Evolutionary conservation across 2,797 vertebrate genomes (phyloP).

Genomic region (Peromyscus nudipes): DNA sequence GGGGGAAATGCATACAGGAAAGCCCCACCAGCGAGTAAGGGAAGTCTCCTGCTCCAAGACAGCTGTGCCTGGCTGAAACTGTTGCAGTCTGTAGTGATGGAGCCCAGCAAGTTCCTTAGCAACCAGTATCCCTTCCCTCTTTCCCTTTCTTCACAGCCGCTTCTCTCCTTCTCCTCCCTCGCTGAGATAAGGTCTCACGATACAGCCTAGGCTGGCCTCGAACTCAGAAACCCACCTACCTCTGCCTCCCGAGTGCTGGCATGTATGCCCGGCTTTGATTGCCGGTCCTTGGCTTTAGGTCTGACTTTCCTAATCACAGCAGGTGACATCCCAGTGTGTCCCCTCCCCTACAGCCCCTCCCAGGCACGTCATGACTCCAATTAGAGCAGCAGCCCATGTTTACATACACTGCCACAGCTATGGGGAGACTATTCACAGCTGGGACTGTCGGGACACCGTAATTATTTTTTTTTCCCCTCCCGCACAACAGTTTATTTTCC

Average conservation of each 20-base stretch:
- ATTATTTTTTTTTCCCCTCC: slow-evolving; percentile 6
- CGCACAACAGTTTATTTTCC: background rate
- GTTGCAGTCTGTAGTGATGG: background rate
- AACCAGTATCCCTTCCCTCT: background rate
- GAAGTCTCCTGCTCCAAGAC: background rate
- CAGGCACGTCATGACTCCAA: background rate
- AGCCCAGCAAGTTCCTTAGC: background rate
- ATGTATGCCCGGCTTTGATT: accelerated
- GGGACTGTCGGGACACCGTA: background rate
- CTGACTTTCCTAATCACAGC: background rate
- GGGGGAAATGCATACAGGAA: background rate
- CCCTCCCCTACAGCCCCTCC: background rate
- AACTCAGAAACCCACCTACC: background rate
- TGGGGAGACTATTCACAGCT: background rate
- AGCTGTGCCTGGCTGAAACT: background rate
- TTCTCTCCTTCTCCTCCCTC: too few species aligned
- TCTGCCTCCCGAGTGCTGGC: background rate
- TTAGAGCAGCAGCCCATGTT: background rate
- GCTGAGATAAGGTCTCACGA: background rate
- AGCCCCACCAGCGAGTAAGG: background rate
- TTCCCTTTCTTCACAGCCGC: background rate
- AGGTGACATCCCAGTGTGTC: accelerated
- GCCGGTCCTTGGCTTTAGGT: background rate
- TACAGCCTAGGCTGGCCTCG: background rate
- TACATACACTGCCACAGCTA: background rate